Base-by-base conservation (phyloP, 2,888 invertebrate species). In the Altica lythri region DNA sequence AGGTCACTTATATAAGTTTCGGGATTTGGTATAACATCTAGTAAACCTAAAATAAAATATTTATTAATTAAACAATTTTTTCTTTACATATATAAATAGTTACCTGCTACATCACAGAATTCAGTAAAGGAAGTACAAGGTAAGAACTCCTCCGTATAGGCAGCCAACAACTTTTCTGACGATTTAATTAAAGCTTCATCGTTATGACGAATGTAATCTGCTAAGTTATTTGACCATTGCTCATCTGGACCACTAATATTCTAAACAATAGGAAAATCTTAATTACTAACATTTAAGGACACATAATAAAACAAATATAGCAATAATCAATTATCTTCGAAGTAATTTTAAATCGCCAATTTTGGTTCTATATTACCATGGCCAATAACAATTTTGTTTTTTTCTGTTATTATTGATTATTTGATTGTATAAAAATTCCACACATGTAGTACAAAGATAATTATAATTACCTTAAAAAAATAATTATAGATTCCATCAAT, bases 121-220 rank as follows among this genome's bases (percentile, higher is more conserved):
- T 97, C 96, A 4, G 83, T 84, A 76, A 96, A 90, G 10, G 92
- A 91, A 57, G 92, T 84, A 78, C 95, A 93, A 6, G 94, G 92
- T 67, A 95, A 80, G 68, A 94, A 81, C 75, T 96, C 95, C 68
- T 95, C 92, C 32, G 92, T 90, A 67, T 95, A 90, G 1, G 84
- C 81, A 17, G 84, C 81, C 59, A 97, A 83, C 55, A 96, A 83
- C 58, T 84, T 84, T 74, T 95, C 94, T 8, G 93, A 92, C 9
- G 89, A 86, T 74, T 96, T 95, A 14, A 94, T 80, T 78, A 96
- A 83, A 3, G 84, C 83, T 74, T 94, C 94, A 79, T 98, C 97
- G 78, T 93, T 95, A 75, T 93, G 89, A 1, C 97, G 87, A 70
- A 97, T 92, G 75, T 90, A 95, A 74, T 95, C 95, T 13, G 95